Evolutionary conservation across 2,113 vertebrate species (phyloP).

Genomic region (Malurus alboscapulatus): DNA sequence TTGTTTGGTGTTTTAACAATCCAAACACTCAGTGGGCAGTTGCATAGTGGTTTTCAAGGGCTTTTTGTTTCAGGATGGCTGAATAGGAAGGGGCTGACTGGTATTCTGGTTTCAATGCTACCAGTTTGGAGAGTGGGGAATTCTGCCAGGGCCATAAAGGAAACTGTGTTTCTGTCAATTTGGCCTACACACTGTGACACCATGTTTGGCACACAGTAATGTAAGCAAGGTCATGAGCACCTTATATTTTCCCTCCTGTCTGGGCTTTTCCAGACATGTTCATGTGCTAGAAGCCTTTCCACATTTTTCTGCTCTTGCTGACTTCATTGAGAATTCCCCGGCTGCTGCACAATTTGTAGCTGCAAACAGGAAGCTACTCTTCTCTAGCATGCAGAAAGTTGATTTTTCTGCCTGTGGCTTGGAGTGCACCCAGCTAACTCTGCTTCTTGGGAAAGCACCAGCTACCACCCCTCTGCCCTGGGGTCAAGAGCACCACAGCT

Average conservation of each 20-base stretch:
- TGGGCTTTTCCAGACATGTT: neutral
- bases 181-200: neutral
- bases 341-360: neutral
- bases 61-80: constrained; percentile 13
- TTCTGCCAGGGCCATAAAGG: neutral
- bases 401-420: neutral
- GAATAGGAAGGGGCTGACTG: neutral
- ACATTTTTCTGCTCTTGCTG: neutral
- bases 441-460: neutral
- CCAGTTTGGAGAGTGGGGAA: neutral
- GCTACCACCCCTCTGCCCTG: neutral
- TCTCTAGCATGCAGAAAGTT: neutral
- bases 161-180: neutral
- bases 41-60: neutral
- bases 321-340: neutral
- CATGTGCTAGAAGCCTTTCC: neutral
- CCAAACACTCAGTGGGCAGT: neutral
- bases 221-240: neutral
- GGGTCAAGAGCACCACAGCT: neutral
- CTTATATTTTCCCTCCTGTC: neutral
- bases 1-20: neutral
- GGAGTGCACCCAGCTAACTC: neutral
- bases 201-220: neutral
- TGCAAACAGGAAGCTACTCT: neutral
- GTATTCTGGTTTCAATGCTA: neutral